Conservation (phyloP, 2,888 invertebrate species). For the Alloplasta piceator region DNA sequence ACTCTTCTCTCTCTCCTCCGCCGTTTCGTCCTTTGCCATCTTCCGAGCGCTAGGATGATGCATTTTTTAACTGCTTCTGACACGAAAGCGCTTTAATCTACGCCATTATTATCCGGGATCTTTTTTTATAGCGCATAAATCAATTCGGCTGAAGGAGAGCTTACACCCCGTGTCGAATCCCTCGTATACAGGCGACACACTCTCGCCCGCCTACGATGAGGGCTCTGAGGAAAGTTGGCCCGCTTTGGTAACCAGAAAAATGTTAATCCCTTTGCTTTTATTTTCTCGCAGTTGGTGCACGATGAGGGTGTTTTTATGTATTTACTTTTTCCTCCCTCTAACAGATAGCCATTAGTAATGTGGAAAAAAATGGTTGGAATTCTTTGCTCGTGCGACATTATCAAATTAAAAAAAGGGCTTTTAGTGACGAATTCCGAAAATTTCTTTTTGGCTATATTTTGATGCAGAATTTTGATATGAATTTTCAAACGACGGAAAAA, state of each 20-base stretch:
- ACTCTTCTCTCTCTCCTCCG: constrained; percentile 19
- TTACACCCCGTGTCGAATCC: constrained; percentile 72
- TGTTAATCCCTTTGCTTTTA: constrained; percentile 41
- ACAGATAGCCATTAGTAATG: neutral
- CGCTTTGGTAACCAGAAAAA: constrained; percentile 22
- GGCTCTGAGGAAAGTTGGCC: constrained; percentile 29
- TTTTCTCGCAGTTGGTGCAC: constrained; percentile 10
- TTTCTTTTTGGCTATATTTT: too few species aligned
- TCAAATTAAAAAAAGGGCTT: too few species aligned
- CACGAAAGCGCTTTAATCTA: constrained; percentile 77
- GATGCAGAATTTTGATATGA: too few species aligned
- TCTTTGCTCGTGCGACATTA: too few species aligned
- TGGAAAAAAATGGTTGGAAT: neutral
- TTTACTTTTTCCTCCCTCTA: constrained; percentile 2
- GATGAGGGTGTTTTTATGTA: constrained; percentile 13
- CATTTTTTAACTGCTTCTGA: constrained; percentile 78
- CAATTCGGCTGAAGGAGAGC: constrained; percentile 69
- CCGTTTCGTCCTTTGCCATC: constrained; percentile 39
- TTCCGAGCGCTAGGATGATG: constrained; percentile 68
- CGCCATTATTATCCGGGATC: constrained; percentile 75
- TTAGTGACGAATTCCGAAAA: too few species aligned
- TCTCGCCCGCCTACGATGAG: too few species aligned
- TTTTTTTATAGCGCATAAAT: constrained; percentile 78
- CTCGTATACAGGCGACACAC: too few species aligned
- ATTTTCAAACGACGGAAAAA: too few species aligned